Base-by-base conservation (phyloP, 2,888 invertebrate genomes). In the Pheosia gnoma region DNA sequence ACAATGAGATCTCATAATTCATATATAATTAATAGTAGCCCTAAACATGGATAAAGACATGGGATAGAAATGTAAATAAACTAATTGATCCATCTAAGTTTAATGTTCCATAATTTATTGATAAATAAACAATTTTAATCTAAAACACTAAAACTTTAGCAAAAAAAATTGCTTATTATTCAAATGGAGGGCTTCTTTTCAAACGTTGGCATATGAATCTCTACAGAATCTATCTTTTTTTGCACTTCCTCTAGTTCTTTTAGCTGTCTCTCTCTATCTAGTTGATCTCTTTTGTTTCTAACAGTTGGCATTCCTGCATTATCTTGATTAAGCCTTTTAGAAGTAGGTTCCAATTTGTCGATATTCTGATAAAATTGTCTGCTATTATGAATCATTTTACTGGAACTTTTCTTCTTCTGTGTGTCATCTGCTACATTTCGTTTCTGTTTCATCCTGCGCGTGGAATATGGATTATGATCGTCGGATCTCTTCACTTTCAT, bases 241-340 rank as follows among this genome's bases (percentile, higher is more conserved):
- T 84, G 78, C 8, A 85, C 72, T 59, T 78, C 78, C 3, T 80
- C 81, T 6, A 86, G 62, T 54, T 82, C 76, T 59, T 82, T 82
- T 8, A 81, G 47, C 45, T 79, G 78, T 38, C 75, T 77, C 0
- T 79, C 71, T 38, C 60, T 71, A 0, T 79, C 72, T 25, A 66
- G 65, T 38, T 78, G 66, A 0, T 68, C 59, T 66, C 79, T 76
- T 67, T 67, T 79, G 59, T 60, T 36, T 59, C 59, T 65, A 58
- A 58, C 41, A 39, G 37, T 13, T 47, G 3, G 5, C 41, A 6
- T 4, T 37, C 57, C 41, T 2, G 41, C 45, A 39, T 60, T 37
- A 54, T 57, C 11, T 49, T 39, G 25, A 25, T 25, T 45, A 43
- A 11, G 11, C 10, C 25, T 10, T 45, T 6, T 59, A 6, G 41